Evolutionary conservation across 2,113 vertebrate species (phyloP), one percentile per base, ranked within the genome.

Genomic region (Atrichornis clamosus): DNA sequence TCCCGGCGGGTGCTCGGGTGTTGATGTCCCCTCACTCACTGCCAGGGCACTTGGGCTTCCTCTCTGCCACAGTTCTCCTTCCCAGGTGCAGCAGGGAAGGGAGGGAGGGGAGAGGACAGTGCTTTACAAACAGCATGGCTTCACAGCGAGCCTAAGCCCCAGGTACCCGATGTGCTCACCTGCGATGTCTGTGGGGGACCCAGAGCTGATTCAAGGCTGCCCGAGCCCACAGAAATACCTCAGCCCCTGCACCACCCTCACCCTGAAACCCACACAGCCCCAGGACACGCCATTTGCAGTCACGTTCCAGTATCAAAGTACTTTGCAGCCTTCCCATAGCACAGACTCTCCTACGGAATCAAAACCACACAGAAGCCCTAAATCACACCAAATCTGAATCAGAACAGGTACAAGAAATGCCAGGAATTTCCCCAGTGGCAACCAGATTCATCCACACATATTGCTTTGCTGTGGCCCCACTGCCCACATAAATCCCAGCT

Each of bases 101-200:
- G 12, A 47, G 12, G 22, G 28, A 75, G 19, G 6, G 24, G 17
- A 32, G 26, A 37, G 52, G 42, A 67, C 15, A 8, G 37, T 4
- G 35, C 22, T 58, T 15, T 12, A 39, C 55, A 52, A 21, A 22
- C 5, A 73, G 37, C 7, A 2, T 2, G 32, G n/a, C 26, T 58
- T 15, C 56, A 14, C 23, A 23, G 8, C 0, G 1, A 33, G 20
- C 17, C 35, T 19, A 4, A 88, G 70, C 35, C 64, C 39, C 8
- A 30, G 41, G 47, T 9, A 35, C 26, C 24, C 3, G 1, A 10
- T 2, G 63, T n/a, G 55, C 46, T 87, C 30, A 18, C 2, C 5
- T 0, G 1, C 16, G 33, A 62, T 39, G 37, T 18, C n/a, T 30
- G 27, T 1, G 1, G 12, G 23, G 46, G 1, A 30, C 35, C 23